Conservation (phyloP, 2,113 vertebrate genomes). For the Picathartes gymnocephalus region DNA sequence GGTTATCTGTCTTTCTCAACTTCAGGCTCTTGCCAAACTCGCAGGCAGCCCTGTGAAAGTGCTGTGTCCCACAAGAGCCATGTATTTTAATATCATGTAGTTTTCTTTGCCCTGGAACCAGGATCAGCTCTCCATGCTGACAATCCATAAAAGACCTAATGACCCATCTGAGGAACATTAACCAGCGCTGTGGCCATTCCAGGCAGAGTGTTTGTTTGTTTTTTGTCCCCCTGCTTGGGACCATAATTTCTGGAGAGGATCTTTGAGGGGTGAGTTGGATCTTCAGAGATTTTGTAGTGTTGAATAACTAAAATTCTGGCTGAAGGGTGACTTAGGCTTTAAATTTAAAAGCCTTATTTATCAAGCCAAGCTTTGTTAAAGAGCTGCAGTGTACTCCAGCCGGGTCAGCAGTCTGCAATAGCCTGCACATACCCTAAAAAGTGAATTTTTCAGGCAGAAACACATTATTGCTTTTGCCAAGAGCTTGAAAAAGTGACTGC, state of each 20-base stretch:
- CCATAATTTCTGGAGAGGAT: not conserved
- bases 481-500: not conserved
- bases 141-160: constrained; percentile 54
- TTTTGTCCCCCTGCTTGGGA: not conserved
- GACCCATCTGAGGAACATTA: constrained; percentile 48
- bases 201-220: constrained; percentile 3
- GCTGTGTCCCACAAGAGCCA: constrained; percentile 35
- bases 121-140: constrained; percentile 24
- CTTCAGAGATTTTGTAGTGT: not conserved
- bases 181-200: not conserved
- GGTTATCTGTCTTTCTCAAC: constrained; percentile 51
- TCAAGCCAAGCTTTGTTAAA: not conserved
- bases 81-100: constrained; percentile 54
- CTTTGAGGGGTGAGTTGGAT: not conserved
- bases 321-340: not conserved
- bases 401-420: not conserved
- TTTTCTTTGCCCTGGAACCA: constrained; percentile 44
- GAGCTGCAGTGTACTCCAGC: not conserved
- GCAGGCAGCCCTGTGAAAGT: constrained; percentile 25
- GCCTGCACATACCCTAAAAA: not conserved
- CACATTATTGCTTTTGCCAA: not conserved
- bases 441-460: not conserved
- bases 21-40: constrained; percentile 45
- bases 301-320: not conserved
- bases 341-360: not conserved